Evolutionary conservation across 2,888 invertebrate genomes (phyloP), one percentile per base, ranked within the genome.

Genomic region (Nephrotoma flavescens): DNA sequence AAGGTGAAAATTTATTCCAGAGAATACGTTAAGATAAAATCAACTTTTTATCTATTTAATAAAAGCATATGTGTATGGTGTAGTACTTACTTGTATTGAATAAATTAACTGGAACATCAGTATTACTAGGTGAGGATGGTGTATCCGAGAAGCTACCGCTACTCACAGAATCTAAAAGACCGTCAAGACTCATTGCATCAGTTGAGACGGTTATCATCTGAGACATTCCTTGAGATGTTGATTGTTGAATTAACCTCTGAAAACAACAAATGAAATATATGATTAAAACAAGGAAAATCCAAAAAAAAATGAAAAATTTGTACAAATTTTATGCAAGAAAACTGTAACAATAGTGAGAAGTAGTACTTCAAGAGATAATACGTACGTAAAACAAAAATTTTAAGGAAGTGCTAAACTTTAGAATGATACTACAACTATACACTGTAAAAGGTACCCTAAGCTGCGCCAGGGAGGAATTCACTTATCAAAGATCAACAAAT

Each of bases 111-210:
- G 71, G 71, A 9, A 71, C 71, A 9, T 71, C 71, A 3, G 71
- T 71, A 9, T 19, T 71, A 4, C 71, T 88, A 87, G 89, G 89
- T 85, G 89, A 89, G n/a, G 87, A 86, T 86, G 89, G 88, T 83
- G 89, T 89, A 88, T 88, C 89, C 19, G 90, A 89, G 87, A 89
- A 89, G 87, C 89, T 90, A 45, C 89, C 89, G 57, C 89, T 89
- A 87, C 90, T 90, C 83, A 90, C 89, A 85, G 89, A 89, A 88
- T 90, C 90, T 87, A 90, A 88, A 85, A 89, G 88, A 85, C 89
- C 90, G 88, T 89, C 89, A 86, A 90, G 87, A 88, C 89, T 89
- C 88, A 90, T 89, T 87, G 89, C 89, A 89, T 90, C 90, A 83
- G 89, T 89, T 85, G 90, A 89, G 87, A 89, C 86, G n/a, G 86